These are phyloP conservation scores for Lasioglossum zephyrum DNA, from an alignment of 2,888 invertebrate genomes.

Conservation along the genomic window DNA sequence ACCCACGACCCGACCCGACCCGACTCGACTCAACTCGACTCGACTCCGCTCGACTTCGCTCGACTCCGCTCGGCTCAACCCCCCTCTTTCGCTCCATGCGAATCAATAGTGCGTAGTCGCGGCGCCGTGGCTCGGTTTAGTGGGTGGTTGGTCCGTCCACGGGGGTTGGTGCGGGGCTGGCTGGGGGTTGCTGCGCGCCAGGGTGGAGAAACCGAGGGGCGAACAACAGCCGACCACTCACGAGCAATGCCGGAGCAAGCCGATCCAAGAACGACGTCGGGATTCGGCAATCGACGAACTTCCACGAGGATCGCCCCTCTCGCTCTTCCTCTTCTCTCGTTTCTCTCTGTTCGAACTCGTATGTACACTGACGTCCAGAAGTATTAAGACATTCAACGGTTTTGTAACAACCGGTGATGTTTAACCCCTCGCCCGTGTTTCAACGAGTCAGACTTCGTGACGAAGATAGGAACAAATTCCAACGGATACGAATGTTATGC, in stretches of 20 bases:
- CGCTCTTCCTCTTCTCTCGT: constrained; percentile 13
- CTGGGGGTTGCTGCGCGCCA: constrained; percentile 60
- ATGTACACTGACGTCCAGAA: not conserved
- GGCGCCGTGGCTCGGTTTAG: constrained; percentile 73
- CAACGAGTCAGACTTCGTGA: no score
- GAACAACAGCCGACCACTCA: constrained; percentile 69
- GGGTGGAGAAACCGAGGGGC: constrained; percentile 41
- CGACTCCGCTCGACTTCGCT: constrained; percentile 36
- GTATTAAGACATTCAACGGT: not conserved
- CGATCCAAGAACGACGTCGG: constrained; percentile 65
- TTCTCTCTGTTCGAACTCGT: constrained; percentile 14
- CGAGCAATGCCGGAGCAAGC: constrained; percentile 76
- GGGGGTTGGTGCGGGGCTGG: constrained; percentile 27
- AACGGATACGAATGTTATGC: no score
- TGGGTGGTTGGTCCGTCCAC: constrained; percentile 61
- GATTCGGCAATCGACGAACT: constrained; percentile 76
- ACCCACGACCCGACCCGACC: constrained; percentile 22
- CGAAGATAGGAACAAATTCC: no score
- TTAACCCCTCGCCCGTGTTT: not conserved
- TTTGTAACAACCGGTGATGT: not conserved
- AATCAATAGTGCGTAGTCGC: constrained; percentile 84
- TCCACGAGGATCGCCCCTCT: constrained; percentile 64
- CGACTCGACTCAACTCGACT: constrained; percentile 42
- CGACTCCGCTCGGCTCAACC: constrained; percentile 47
- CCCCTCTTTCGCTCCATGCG: constrained; percentile 76